Base-by-base conservation (phyloP, 2,888 invertebrate genomes). In the Exephanes ischioxanthus region DNA sequence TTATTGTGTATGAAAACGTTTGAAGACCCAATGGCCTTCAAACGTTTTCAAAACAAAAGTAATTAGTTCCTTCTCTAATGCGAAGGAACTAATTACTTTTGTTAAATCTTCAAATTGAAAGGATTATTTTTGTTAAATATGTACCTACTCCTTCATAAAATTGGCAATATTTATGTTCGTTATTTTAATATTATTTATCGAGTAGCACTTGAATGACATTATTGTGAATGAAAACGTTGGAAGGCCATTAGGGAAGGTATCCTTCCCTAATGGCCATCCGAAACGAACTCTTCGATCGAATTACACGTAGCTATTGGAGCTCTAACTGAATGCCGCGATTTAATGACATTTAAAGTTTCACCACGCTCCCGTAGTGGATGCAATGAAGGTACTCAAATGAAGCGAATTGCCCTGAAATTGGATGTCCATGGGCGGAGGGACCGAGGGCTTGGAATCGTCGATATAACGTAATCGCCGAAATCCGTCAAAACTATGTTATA, bases 351-450 rank as follows among this genome's bases (percentile, higher is more conserved):
- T 37, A 16, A 70, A 70, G 61, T 73, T 70, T 75, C 51, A 48
- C 51, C 14, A 14, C 19, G 11, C 30, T 53, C 14, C 19, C 37
- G 41, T 14, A 51, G 37, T 63, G 41, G n/a, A 61, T 66, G 45
- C 75, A 19, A 51, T 66, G 53, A 16, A 51, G 37, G 22, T 19
- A 53, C 53, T 14, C 37, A 53, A 48, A 71, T 68, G 22, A 63
- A 73, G 45, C 71, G 66, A 37, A 76, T 68, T 58, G 26, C 48
- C 68, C 48, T 81, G 81, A 81, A 85, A 87, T 83, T 76, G 79
- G 67, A 80, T 81, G 41, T 80, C 67, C 55, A 37, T 45, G 22
- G 22, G 58, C 26, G 11, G 58, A 22, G n/a, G 22, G 83, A 7
- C 26, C 19, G 55, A 53, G 16, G 58, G 6, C 53, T 70, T 71